Evolutionary conservation across 2,113 vertebrate species (phyloP).

Genomic region (Sebastes fasciatus): DNA sequence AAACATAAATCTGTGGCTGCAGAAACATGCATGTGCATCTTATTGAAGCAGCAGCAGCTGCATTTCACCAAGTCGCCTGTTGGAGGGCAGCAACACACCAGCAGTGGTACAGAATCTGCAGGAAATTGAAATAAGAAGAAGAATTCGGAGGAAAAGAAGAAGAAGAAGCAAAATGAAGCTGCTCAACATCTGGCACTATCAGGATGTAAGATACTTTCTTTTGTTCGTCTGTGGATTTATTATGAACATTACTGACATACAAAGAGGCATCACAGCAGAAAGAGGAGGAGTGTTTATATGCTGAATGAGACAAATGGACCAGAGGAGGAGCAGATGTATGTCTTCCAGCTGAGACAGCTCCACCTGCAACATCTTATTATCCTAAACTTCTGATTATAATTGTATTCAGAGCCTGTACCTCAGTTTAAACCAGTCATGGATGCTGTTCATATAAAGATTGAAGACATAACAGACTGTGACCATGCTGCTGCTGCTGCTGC

Average conservation of each 20-base stretch:
- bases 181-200: accelerated
- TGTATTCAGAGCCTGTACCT: background rate
- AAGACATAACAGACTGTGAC: background rate
- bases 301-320: background rate
- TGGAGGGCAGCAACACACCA: background rate
- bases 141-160: background rate
- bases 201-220: no score
- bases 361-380: background rate
- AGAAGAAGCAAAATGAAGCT: background rate
- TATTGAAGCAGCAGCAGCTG: background rate
- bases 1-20: background rate
- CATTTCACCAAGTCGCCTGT: background rate
- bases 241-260: background rate
- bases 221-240: background rate
- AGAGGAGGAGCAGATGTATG: background rate
- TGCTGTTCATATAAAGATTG: background rate
- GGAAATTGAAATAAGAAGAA: background rate
- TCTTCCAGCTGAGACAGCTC: background rate
- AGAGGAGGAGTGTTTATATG: background rate
- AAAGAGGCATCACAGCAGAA: background rate
- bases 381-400: background rate
- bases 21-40: background rate
- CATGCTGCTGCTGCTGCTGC: background rate
- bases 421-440: background rate
- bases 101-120: background rate